These are phyloP conservation scores for Idaea dimidiata DNA, from an alignment of 2,888 invertebrate species.

Conservation along the genomic window DNA sequence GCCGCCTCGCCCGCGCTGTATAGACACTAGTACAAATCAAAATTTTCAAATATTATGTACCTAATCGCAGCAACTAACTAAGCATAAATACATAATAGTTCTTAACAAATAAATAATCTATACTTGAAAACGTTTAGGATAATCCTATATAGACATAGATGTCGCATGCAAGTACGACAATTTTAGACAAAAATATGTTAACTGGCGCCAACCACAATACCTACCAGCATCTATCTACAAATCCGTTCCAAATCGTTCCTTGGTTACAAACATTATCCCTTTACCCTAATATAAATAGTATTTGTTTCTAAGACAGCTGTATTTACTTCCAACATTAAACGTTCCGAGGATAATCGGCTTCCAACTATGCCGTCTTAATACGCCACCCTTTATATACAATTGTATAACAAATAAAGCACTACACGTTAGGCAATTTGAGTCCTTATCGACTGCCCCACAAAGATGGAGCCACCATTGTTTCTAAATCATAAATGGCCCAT, in stretches of 20 bases:
- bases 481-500: constrained; percentile 61
- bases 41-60: no score
- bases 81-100: no score
- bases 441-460: constrained; percentile 41
- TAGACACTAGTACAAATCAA: no score
- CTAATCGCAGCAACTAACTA: no score
- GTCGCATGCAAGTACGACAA: no score
- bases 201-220: neutral
- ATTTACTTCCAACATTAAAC: constrained; percentile 51
- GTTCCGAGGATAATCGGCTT: constrained; percentile 25
- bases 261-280: constrained; percentile 10
- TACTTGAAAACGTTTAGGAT: no score
- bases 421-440: constrained; percentile 32
- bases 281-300: constrained; percentile 12
- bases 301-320: constrained; percentile 37
- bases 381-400: constrained; percentile 24
- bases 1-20: no score
- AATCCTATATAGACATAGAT: no score
- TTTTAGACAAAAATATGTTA: neutral
- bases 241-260: constrained; percentile 22
- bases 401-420: neutral
- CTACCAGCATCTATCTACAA: constrained; percentile 9
- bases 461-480: constrained; percentile 63
- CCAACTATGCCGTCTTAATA: constrained; percentile 24
- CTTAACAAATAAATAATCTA: no score